Base-by-base conservation (phyloP, 2,113 vertebrate species). In the Opisthocomus hoazin region DNA sequence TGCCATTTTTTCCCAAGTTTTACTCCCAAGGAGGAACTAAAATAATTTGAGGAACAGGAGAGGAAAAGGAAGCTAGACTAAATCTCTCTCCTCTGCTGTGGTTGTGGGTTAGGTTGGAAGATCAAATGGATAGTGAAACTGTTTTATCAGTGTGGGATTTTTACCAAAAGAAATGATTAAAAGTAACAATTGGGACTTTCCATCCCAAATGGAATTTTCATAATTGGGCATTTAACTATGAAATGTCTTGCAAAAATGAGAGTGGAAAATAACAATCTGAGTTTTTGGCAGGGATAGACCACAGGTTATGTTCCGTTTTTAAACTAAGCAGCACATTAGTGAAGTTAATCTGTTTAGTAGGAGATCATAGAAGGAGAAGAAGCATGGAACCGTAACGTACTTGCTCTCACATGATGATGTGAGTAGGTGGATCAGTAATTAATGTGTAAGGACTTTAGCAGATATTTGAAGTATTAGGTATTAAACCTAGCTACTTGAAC, bases 341-440 rank as follows among this genome's bases (percentile, higher is more conserved):
- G 39, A 68, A 57, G 36, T 69, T 50, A 41, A 36, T 80, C 51
- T 13, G 1, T 58, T 81, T 66, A 54, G 30, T 20, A 26, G 79
- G 37, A 88, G 75, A n/a, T 51, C 30, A 17, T 9, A 54, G 51
- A 54, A 21, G 23, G 37, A 65, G 29, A 81, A 76, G 64, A 4
- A 58, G 10, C 19, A 41, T 12, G 9, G n/a, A 77, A 58, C 13
- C 0, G 0, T 48, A 43, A 34, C 2, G 3, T 50, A 21, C 54
- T 84, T 19, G 32, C 12, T 90, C 26, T 78, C 32, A 34, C 58
- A 23, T 32, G 26, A 5, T 73, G 54, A 15, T 56, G 43, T 8
- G 32, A 71, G 69, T 58, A 75, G 57, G 65, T 73, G 36, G 43
- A 58, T 82, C 34, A 54, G 34, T 48, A 50, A 69, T n/a, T 58